phyloP scores from a whole-genome alignment of 1,140 invertebrate species.

The Aphelinus certus region DNA sequence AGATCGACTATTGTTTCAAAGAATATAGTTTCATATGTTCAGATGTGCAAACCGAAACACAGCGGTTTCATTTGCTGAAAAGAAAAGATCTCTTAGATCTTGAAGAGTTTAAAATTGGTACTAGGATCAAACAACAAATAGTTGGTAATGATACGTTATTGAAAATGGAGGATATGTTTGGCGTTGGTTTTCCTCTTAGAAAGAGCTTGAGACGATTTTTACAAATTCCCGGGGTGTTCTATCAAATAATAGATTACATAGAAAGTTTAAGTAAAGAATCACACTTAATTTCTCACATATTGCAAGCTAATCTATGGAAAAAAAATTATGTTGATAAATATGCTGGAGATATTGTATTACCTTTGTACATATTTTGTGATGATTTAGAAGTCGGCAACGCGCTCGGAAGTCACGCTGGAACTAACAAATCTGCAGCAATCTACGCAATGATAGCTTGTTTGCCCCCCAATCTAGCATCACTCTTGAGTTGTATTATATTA shows the following conservation, averaged over 20 bases:
- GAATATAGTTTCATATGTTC: background rate
- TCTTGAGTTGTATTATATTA: slow-evolving; percentile 28
- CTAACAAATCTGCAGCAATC: slow-evolving; percentile 13
- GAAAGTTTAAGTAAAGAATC: background rate
- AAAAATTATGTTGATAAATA: slow-evolving; percentile 3
- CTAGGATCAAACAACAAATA: background rate
- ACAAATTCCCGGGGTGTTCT: slow-evolving; percentile 22
- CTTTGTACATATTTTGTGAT: slow-evolving; percentile 14
- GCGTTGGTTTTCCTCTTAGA: background rate
- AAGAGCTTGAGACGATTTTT: slow-evolving; percentile 19
- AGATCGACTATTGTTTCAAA: slow-evolving; percentile 12
- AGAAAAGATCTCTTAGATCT: slow-evolving; percentile 3
- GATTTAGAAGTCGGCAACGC: slow-evolving; percentile 19
- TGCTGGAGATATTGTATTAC: background rate
- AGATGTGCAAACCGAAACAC: background rate
- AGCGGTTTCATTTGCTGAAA: slow-evolving; percentile 7
- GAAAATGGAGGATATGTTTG: background rate
- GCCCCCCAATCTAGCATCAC: slow-evolving; percentile 29
- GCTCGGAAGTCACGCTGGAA: slow-evolving; percentile 22
- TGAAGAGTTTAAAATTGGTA: slow-evolving; percentile 14
- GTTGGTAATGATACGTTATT: background rate
- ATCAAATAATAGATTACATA: background rate
- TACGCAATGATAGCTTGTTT: slow-evolving; percentile 30
- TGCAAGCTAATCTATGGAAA: slow-evolving; percentile 10
- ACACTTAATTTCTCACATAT: slow-evolving; percentile 2